Conservation (phyloP, 2,113 vertebrate genomes). For the Leptosomus discolor region DNA sequence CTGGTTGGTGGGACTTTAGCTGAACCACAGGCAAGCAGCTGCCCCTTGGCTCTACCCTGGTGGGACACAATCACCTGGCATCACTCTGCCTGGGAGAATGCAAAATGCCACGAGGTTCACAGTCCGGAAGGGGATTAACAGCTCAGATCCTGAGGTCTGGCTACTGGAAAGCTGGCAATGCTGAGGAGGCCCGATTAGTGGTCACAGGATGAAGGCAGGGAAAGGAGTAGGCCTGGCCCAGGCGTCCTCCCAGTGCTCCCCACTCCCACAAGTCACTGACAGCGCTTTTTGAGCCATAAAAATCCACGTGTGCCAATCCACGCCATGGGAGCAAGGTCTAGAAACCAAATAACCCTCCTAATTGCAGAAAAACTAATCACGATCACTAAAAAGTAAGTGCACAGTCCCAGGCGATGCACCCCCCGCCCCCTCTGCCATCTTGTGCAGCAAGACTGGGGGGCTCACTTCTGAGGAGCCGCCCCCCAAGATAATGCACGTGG, state of each 20-base stretch:
- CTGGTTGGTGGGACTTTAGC: background rate
- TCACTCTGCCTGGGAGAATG: background rate
- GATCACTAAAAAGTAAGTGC: background rate
- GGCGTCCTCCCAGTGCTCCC: background rate
- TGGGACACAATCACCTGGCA: accelerated
- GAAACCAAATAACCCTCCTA: background rate
- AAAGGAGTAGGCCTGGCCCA: background rate
- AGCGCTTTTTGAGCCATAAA: background rate
- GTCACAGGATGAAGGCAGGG: background rate
- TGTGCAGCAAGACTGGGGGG: accelerated
- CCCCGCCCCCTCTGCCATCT: background rate
- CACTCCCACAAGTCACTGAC: background rate
- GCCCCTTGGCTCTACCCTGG: accelerated
- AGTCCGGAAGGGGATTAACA: background rate
- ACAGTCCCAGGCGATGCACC: background rate
- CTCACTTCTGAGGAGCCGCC: background rate
- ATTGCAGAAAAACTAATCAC: background rate
- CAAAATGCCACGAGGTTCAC: background rate
- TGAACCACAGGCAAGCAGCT: accelerated
- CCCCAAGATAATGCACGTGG: accelerated
- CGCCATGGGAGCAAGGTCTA: background rate
- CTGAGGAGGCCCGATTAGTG: background rate
- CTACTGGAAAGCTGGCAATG: background rate
- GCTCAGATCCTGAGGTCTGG: background rate
- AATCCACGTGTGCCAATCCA: background rate